phyloP scores from a whole-genome alignment of 2,888 invertebrate genomes.

The Synergus itoensis region DNA sequence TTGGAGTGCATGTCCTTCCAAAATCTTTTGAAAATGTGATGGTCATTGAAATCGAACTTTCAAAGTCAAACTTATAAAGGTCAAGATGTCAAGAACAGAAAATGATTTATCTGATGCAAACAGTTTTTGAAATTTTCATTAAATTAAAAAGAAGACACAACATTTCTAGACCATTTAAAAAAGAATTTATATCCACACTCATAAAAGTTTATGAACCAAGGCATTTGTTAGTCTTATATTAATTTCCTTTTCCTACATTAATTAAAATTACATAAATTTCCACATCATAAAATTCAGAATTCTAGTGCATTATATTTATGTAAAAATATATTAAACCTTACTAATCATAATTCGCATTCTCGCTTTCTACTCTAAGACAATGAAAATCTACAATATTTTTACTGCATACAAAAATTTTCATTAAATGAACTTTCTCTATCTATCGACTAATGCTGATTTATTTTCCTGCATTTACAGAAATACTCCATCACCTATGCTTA shows the following conservation, averaged over 20 bases:
- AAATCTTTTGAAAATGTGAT: neutral
- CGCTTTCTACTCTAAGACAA: conserved; percentile 20
- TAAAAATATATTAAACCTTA: conserved; percentile 16
- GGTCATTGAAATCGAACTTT: neutral
- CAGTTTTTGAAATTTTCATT: neutral
- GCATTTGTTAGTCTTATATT: neutral
- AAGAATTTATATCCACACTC: neutral
- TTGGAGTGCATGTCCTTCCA: neutral
- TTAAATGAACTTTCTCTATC: conserved; percentile 35
- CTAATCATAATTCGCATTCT: conserved; percentile 15
- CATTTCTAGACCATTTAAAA: neutral
- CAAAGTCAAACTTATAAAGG: too few relatives aligned
- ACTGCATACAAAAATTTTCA: conserved; percentile 1
- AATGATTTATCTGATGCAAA: neutral
- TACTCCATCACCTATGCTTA: conserved; percentile 13
- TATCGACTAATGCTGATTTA: conserved; percentile 9
- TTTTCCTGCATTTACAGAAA: conserved; percentile 19
- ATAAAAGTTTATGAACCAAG: neutral
- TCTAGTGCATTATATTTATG: neutral
- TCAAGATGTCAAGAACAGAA: too few relatives aligned
- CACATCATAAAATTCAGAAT: conserved; percentile 5
- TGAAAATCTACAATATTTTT: conserved; percentile 1
- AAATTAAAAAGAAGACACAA: neutral
- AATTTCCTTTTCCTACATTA: neutral
- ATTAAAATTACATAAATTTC: neutral